Evolutionary conservation across 2,888 invertebrate species (phyloP), one percentile per base, ranked within the genome.

Genomic region (Drosophila kuntzei): DNA sequence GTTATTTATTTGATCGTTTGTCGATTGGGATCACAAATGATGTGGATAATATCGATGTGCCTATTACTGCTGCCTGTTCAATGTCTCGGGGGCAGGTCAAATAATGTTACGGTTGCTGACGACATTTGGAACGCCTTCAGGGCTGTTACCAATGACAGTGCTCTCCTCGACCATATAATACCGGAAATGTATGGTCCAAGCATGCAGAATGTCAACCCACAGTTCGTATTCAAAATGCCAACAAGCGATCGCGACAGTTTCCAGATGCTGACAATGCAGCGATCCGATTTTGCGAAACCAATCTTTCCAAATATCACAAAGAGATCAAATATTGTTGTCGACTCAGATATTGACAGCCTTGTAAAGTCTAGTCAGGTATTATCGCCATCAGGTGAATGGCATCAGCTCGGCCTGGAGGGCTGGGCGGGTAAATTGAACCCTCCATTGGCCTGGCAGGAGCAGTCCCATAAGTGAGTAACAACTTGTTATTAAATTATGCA

Each of bases 391-490:
- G 27, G 18, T 36, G 59, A 80, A 65, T 77, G 87, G 87, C 53
- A 92, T 83, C 91, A 83, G 65, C 18, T 92, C 46, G 92, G 92
- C 0, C 71, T 92, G 18, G 57, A 75, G n/a, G 92, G 92, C 11
- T 92, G 92, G 92, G 67, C 75, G 27, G 92, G 92, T 3, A 83
- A 78, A 11, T 67, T 90, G 50, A 59, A 57, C 44, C 60, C 27
- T 0, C 76, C 84, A 0, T 12, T 16, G n/a, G 36, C 64, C 0
- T 64, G 66, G 67, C 44, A 78, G 50, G 85, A 86, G 16, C 67
- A 73, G 53, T 63, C 43, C 8, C 81, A 84, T 51, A 88, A 65
- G 89, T 85, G 39, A 69, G 79, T 71, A 34, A 27, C 6, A 1
- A 27, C 8, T 7, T 27, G 7, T 22, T 9, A 27, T 9, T 27